Evolutionary conservation across 1,140 invertebrate species (phyloP).

Genomic region (Popillia japonica): DNA sequence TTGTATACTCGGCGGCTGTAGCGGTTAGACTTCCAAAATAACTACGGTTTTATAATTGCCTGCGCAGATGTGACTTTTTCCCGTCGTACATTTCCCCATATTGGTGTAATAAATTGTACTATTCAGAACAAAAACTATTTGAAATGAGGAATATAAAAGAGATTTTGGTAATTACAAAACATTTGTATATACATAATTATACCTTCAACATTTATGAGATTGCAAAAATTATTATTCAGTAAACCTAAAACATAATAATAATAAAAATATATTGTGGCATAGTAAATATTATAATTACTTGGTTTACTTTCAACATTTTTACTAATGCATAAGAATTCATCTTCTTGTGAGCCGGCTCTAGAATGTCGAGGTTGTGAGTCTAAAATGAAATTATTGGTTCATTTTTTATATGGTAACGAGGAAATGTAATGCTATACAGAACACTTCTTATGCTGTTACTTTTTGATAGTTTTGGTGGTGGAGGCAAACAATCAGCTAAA

Average conservation of each 20-base stretch:
- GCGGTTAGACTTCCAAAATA: too few species aligned
- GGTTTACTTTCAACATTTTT: neutral
- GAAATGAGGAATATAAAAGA: constrained; percentile 4
- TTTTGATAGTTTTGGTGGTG: neutral
- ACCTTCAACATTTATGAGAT: neutral
- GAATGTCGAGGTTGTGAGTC: neutral
- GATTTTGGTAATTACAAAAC: neutral
- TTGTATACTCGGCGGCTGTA: too few species aligned
- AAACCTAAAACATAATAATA: constrained; percentile 6
- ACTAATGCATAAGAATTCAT: neutral
- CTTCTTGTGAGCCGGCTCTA: neutral
- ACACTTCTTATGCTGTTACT: neutral
- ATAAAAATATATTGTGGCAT: neutral
- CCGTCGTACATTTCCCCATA: too few species aligned
- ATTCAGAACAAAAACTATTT: too few species aligned
- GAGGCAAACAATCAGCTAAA: neutral
- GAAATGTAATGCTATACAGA: neutral
- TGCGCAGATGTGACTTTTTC: too few species aligned
- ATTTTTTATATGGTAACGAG: neutral
- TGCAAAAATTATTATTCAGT: neutral
- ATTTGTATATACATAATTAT: neutral
- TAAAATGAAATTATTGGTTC: neutral
- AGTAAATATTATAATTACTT: neutral
- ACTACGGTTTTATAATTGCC: too few species aligned
- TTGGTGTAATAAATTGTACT: too few species aligned